A percentile compares a stretch with the other conserved stretches of the same genome.
phyloP scores from a whole-genome alignment of 2,797 vertebrate species.

The Adelosebastes latens region DNA sequence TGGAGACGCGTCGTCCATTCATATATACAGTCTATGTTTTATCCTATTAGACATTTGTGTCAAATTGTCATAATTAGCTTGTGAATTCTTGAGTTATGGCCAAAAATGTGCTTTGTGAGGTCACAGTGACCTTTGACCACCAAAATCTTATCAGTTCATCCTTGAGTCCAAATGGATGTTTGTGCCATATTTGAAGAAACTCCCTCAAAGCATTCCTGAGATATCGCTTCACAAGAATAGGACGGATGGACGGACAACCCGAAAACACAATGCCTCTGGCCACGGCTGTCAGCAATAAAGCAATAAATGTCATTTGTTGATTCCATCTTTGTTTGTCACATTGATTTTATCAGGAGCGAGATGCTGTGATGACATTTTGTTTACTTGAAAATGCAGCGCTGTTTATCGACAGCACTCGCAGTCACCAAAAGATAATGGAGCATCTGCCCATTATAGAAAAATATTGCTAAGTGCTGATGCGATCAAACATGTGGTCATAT shows the following conservation, averaged over 20 bases:
- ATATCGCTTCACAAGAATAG: not conserved
- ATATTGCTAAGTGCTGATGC: constrained; percentile 1
- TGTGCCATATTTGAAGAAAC: not conserved
- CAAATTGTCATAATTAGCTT: no score
- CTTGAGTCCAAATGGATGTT: not conserved
- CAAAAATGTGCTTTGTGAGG: no score
- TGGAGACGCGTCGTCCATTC: no score
- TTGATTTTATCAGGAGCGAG: not conserved
- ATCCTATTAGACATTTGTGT: no score
- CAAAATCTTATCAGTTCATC: not conserved
- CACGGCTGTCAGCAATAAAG: not conserved
- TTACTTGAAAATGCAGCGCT: not conserved
- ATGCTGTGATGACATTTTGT: not conserved
- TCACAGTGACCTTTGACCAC: no score
- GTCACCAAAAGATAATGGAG: not conserved
- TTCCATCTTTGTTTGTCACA: not conserved
- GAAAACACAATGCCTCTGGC: not conserved
- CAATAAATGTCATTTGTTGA: not conserved
- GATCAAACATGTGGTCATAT: constrained; percentile 10
- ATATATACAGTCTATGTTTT: no score
- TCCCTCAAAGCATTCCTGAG: not conserved
- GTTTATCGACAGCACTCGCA: constrained; percentile 3
- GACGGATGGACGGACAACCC: not conserved
- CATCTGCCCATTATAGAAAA: not conserved
- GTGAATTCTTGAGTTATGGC: no score